Evolutionary conservation across 2,888 invertebrate species (phyloP).

Genomic region (Erebia aethiops): DNA sequence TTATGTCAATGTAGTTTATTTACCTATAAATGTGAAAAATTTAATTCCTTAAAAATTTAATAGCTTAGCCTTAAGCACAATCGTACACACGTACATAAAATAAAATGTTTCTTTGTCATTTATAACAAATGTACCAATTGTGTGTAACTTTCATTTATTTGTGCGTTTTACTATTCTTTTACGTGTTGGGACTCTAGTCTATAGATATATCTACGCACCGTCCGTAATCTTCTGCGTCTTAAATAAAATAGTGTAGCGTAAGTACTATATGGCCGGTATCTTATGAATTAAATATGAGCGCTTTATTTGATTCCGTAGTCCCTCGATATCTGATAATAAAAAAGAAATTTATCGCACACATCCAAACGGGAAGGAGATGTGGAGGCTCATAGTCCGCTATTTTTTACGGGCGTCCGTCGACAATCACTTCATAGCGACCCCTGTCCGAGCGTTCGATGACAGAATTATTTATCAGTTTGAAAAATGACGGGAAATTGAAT

Average conservation of each 20-base stretch:
- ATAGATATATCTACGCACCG: slow-evolving; percentile 31
- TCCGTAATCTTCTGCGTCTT: slow-evolving; percentile 77
- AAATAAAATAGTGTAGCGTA: slow-evolving; percentile 79
- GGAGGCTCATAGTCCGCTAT: slow-evolving; percentile 75
- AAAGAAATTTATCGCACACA: slow-evolving; percentile 82
- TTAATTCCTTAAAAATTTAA: too few relatives aligned
- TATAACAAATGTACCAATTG: background rate
- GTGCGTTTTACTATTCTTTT: slow-evolving; percentile 16
- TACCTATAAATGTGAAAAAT: too few relatives aligned
- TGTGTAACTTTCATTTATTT: slow-evolving; percentile 1
- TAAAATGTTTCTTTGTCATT: too few relatives aligned
- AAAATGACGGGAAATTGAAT: slow-evolving; percentile 85
- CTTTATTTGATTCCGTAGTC: slow-evolving; percentile 83
- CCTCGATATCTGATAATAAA: slow-evolving; percentile 84
- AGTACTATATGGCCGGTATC: slow-evolving; percentile 81
- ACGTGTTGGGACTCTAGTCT: slow-evolving; percentile 10
- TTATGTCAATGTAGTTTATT: background rate
- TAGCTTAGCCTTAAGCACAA: too few relatives aligned
- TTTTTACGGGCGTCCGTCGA: slow-evolving; percentile 80
- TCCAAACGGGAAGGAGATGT: slow-evolving; percentile 55
- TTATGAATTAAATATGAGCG: slow-evolving; percentile 84
- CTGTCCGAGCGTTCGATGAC: slow-evolving; percentile 82
- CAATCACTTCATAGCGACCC: slow-evolving; percentile 83
- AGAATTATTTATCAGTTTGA: slow-evolving; percentile 85
- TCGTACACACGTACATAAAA: too few relatives aligned